These are phyloP conservation scores for Heliconius himera DNA, from an alignment of 1,140 invertebrate genomes.

Conservation along the genomic window DNA sequence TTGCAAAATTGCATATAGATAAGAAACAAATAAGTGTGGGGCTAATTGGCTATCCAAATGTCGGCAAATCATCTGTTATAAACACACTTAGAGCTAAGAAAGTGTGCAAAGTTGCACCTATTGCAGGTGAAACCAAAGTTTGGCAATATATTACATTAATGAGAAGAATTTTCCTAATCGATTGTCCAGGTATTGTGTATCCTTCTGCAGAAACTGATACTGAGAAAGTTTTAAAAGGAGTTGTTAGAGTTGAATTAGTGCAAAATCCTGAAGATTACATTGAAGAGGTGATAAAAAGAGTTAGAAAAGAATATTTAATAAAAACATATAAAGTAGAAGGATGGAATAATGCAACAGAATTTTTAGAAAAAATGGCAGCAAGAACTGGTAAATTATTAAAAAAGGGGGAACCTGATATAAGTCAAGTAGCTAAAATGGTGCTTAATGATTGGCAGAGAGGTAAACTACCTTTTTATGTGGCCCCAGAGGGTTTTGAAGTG, in stretches of 20 bases:
- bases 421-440: slow-evolving; percentile 95
- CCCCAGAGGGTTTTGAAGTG: slow-evolving; percentile 89
- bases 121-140: slow-evolving; percentile 99
- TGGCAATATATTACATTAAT: slow-evolving; percentile 99
- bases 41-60: slow-evolving; percentile 99
- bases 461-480: slow-evolving; percentile 96
- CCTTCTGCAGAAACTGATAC: slow-evolving; percentile 95
- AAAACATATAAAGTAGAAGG: slow-evolving; percentile 95
- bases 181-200: slow-evolving; percentile 99
- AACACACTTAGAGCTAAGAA: slow-evolving; percentile 97
- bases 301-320: slow-evolving; percentile 93
- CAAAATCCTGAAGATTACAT: slow-evolving; percentile 98
- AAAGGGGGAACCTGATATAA: slow-evolving; percentile 97
- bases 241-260: slow-evolving; percentile 97
- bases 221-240: slow-evolving; percentile 97
- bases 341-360: slow-evolving; percentile 92
- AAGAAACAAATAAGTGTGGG: slow-evolving; percentile 99
- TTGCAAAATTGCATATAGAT: slow-evolving; percentile 96
- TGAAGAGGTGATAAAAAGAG: slow-evolving; percentile 91
- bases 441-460: slow-evolving; percentile 99
- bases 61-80: slow-evolving; percentile 99
- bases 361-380: slow-evolving; percentile 94
- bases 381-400: slow-evolving; percentile 95
- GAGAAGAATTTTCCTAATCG: slow-evolving; percentile 98
- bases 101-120: slow-evolving; percentile 99